Percentiles rank a stretch among this genome's conserved stretches.
Conservation (phyloP, 2,888 invertebrate genomes). For the Oscheius sp. region DNA sequence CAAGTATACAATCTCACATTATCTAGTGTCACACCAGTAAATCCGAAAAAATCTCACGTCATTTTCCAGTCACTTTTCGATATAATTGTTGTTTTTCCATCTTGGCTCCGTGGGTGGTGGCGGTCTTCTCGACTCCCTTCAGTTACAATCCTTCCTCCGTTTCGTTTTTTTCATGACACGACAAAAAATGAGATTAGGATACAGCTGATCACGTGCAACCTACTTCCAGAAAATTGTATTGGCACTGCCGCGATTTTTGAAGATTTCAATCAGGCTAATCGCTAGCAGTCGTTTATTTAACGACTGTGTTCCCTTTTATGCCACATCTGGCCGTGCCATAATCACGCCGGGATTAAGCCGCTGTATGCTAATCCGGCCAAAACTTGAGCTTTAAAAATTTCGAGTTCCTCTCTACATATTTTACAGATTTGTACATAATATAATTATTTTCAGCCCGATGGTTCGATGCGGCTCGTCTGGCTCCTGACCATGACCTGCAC, state of each 20-base stretch:
- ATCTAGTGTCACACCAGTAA: conserved; percentile 28
- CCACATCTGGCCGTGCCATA: conserved; percentile 28
- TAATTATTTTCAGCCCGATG: conserved; percentile 29
- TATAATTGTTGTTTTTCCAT: conserved; percentile 3
- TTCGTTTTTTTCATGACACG: neutral
- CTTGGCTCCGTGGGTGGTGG: neutral
- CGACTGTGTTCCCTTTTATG: conserved; percentile 25
- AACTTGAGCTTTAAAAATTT: neutral
- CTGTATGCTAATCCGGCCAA: neutral
- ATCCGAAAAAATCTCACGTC: neutral
- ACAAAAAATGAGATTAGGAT: too few species aligned
- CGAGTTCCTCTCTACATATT: neutral
- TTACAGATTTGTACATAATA: neutral
- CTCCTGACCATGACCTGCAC: conserved; percentile 27
- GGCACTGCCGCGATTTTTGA: neutral
- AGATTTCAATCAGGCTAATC: conserved; percentile 22
- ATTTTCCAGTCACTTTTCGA: neutral
- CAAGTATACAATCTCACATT: conserved; percentile 37
- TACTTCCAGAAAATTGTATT: too few species aligned
- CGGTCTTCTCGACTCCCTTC: neutral
- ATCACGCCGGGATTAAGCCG: conserved; percentile 10
- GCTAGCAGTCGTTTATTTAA: conserved; percentile 25
- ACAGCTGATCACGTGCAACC: too few species aligned
- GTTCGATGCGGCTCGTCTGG: conserved; percentile 40
- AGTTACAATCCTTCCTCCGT: too few species aligned